Evolutionary conservation across 2,888 invertebrate species (phyloP), one percentile per base, ranked within the genome.

Genomic region (Priocnemis perturbator): DNA sequence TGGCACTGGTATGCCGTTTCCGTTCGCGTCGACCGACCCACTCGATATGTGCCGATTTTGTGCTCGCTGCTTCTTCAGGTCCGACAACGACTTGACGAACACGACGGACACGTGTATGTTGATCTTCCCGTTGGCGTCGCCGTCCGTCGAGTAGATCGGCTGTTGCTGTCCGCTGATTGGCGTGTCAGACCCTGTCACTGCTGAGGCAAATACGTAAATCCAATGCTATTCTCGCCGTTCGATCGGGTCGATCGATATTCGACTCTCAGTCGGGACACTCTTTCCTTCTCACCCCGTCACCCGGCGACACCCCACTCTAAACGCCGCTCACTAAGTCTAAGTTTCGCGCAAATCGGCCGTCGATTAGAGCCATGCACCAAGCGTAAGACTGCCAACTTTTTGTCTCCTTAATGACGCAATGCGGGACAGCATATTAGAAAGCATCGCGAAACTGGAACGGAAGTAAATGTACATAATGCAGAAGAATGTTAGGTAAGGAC

Each of bases 61-160:
- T 74, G 96, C 93, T 76, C 98, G 92, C 87, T 97, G 97, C 89
- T 97, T 97, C 91, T 98, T 98, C 89, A 98, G 91, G 90, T 98
- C 97, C 63, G 97, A 95, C 82, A 98, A 92, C 60, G 97, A 97
- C 81, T 94, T 96, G 91, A 95, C 93, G 90, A 95, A 95, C 69
- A 93, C 93, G 71, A 93, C 93, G 89, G 95, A 95, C 89, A 95
- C 95, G 91, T 94, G 95, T 89, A 95, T 95, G 92, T 95, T 95
- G 91, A 95, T 95, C 92, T 96, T 96, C 89, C 95, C 95, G 91
- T 96, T 96, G 90, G 94, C 92, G 86, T 92, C 92, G 73, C 90
- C 91, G 89, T 93, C 93, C 79, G 94, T 93, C 80, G 93, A 92
- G 90, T 94, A 93, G 82, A 85, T 84, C 74, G 87, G 84, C 81